These are phyloP conservation scores for Pachyrhynchus sulphureomaculatus DNA, from an alignment of 1,140 invertebrate genomes.

Conservation along the genomic window DNA sequence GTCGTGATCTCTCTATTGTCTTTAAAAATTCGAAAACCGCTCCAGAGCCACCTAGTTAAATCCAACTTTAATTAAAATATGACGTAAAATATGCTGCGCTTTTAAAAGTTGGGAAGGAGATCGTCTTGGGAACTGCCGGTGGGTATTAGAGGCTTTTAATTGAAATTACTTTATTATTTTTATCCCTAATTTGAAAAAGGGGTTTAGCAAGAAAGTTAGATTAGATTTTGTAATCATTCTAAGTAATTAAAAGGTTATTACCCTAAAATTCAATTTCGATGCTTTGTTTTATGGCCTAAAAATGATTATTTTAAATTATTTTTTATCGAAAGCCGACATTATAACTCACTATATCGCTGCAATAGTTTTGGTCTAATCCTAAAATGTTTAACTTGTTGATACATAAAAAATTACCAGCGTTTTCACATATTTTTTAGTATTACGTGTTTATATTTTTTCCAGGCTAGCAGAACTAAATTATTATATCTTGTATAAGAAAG, in stretches of 20 bases:
- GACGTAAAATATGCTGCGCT: conserved; percentile 32
- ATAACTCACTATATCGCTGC: too few relatives aligned
- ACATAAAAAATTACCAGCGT: too few relatives aligned
- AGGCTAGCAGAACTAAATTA: too few relatives aligned
- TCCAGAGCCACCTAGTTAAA: conserved; percentile 19
- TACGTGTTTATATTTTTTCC: too few relatives aligned
- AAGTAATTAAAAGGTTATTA: conserved; percentile 10
- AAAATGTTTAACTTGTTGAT: too few relatives aligned
- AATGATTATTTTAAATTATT: too few relatives aligned
- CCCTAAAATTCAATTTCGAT: too few relatives aligned
- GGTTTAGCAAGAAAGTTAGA: conserved; percentile 10
- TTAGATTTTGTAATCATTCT: conserved; percentile 13
- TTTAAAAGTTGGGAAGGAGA: conserved; percentile 7
- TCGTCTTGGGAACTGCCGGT: conserved; percentile 8
- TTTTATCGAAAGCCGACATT: too few relatives aligned
- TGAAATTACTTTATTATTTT: conserved; percentile 13
- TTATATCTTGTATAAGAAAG: too few relatives aligned
- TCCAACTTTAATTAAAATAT: conserved; percentile 37
- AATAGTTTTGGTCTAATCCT: too few relatives aligned
- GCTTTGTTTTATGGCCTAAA: too few relatives aligned
- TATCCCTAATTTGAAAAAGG: conserved; percentile 13
- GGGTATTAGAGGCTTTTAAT: conserved; percentile 10
- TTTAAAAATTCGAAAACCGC: neutral
- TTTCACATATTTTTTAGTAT: too few relatives aligned
- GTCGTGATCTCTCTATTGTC: neutral